phyloP scores from a whole-genome alignment of 2,113 vertebrate species.

The Hucho hucho region DNA sequence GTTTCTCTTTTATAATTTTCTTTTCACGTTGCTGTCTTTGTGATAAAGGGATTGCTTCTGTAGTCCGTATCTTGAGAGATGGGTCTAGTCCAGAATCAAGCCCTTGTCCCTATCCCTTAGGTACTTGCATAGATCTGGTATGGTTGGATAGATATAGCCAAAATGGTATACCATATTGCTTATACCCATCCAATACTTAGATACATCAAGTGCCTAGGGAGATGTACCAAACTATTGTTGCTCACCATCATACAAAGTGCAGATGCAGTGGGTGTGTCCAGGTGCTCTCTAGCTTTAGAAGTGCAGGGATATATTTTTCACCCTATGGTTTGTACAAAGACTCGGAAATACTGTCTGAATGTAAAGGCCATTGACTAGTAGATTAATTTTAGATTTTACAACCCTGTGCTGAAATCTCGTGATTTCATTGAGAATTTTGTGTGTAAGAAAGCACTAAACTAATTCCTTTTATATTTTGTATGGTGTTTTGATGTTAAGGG shows the following conservation, averaged over 20 bases:
- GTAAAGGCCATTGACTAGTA: conserved; percentile 83
- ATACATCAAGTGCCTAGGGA: conserved; percentile 6
- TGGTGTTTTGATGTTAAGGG: conserved; percentile 65
- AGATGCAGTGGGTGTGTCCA: conserved; percentile 66
- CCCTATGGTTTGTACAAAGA: conserved; percentile 86
- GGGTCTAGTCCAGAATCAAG: too few relatives aligned
- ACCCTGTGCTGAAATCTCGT: conserved; percentile 71
- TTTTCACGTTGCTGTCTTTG: conserved; percentile 54
- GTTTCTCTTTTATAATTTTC: conserved; percentile 47
- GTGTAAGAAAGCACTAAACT: conserved; percentile 61
- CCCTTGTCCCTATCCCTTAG: too few relatives aligned
- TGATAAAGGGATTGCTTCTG: conserved; percentile 66
- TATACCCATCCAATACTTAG: too few relatives aligned
- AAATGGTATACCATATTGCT: too few relatives aligned
- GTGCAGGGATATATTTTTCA: conserved; percentile 85
- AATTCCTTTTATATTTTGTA: conserved; percentile 75
- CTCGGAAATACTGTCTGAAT: conserved; percentile 79
- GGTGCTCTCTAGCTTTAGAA: conserved; percentile 76
- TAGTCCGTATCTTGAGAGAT: conserved; percentile 45
- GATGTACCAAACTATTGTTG: conserved; percentile 14
- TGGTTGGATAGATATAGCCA: too few relatives aligned
- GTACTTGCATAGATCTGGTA: too few relatives aligned
- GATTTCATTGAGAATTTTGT: conserved; percentile 30
- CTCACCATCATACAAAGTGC: conserved; percentile 58
- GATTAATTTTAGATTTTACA: conserved; percentile 68